Percentiles rank a stretch among this genome's conserved stretches.
Evolutionary conservation across 2,797 vertebrate species (phyloP).

Genomic region (Crocodylus rhombifer): DNA sequence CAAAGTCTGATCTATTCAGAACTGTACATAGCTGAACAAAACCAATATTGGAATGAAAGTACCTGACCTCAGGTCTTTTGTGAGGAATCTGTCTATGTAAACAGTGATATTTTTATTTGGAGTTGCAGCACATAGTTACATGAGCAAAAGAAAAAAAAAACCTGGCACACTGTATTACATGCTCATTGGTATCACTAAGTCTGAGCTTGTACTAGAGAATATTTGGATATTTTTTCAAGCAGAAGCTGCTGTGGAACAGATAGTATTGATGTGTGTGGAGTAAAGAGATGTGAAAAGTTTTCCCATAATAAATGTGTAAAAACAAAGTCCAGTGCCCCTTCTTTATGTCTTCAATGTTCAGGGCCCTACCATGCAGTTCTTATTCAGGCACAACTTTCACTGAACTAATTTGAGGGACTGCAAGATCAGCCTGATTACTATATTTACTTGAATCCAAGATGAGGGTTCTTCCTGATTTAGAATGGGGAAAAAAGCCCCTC

Average conservation of each 20-base stretch:
- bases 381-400: background rate
- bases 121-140: background rate
- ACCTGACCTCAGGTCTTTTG: background rate
- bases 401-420: background rate
- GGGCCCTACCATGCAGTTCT: background rate
- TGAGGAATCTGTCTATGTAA: background rate
- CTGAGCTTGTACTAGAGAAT: background rate
- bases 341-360: background rate
- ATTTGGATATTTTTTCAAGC: background rate
- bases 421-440: background rate
- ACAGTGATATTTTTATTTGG: background rate
- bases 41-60: background rate
- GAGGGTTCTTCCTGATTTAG: too few relatives aligned
- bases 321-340: background rate
- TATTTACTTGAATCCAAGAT: too few relatives aligned
- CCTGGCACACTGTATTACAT: background rate
- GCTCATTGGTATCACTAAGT: background rate
- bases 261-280: background rate
- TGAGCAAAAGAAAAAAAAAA: background rate
- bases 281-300: background rate
- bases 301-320: background rate
- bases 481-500: too few relatives aligned
- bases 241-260: background rate
- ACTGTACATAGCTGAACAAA: slow-evolving; percentile 5
- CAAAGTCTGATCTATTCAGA: slow-evolving; percentile 6